Conservation (phyloP, 2,113 vertebrate genomes). For the Hepsetus odoe region DNA sequence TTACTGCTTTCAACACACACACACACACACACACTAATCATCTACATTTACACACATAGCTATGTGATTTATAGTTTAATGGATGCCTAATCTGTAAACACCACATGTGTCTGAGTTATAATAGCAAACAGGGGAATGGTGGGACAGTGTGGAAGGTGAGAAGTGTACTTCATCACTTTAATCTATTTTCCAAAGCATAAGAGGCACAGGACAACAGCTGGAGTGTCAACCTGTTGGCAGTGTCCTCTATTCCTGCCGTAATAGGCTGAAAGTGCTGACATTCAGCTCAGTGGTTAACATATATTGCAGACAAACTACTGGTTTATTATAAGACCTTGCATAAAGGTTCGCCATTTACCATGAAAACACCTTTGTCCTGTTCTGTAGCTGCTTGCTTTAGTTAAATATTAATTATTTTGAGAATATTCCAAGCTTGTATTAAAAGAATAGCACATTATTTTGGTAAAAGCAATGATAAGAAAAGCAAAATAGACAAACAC, state of each 20-base stretch:
- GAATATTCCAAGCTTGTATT: neutral
- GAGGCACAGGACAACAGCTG: neutral
- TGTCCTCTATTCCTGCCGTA: neutral
- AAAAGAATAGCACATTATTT: neutral
- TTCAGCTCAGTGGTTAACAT: neutral
- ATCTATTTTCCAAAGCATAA: too few species aligned
- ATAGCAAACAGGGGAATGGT: slow-evolving; percentile 3
- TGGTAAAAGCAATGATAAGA: too few species aligned
- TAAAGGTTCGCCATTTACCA: neutral
- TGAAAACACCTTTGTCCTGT: neutral
- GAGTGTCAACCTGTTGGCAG: neutral
- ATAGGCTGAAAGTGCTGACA: neutral
- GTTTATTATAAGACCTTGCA: neutral
- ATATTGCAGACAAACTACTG: neutral
- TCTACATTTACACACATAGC: slow-evolving; percentile 33
- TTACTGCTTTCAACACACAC: slow-evolving; percentile 19
- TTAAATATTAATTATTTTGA: neutral
- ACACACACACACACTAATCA: slow-evolving; percentile 41
- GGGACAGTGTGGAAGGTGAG: neutral
- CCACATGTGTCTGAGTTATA: slow-evolving; percentile 10
- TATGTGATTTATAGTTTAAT: slow-evolving; percentile 47
- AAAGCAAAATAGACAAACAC: too few species aligned
- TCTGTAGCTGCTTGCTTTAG: neutral
- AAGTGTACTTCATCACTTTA: neutral
- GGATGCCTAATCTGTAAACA: slow-evolving; percentile 48